Base-by-base conservation (phyloP, 2,113 vertebrate genomes). In the Elaphurus davidianus region DNA sequence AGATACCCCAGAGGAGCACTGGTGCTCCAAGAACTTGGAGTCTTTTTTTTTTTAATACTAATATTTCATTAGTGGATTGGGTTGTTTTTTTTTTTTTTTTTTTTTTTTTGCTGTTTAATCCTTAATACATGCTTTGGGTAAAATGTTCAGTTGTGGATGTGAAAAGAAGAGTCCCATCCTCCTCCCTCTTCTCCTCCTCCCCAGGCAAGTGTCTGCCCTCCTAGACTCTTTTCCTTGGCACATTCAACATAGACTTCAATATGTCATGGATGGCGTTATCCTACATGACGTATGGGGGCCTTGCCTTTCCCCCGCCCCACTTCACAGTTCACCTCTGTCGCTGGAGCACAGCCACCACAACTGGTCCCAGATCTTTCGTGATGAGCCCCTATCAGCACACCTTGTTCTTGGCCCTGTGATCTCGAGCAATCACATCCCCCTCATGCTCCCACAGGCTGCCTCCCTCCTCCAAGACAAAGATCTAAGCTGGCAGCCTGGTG, bases 241-340 rank as follows among this genome's bases (percentile, higher is more conserved):
- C 17, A n/a, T 16, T 74, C 74, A 89, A 52, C 33, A 33, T 0
- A 23, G 74, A 57, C 33, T 57, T 47, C 2, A 0, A 1, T 62
- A 21, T 16, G 33, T 64, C 45, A 54, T 2, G 3, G 1, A 23
- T 2, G 67, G 43, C 0, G 0, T 60, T 36, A 47, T 28, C 27
- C 33, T 62, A 9, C 74, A 21, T 2, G n/a, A 40, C 1, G 3
- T 33, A 45, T 19, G 25, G 27, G n/a, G 30, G 4, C 11, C 76
- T 40, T 27, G 33, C 78, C 74, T 50, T 74, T 25, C 78, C 30
- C 54, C n/a, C 36, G 47, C 74, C 81, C 43, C 33, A 52, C 10
- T 3, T 23, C 0, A 5, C 60, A 36, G 4, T 17, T 60, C 33
- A 5, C 17, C 14, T 67, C 36, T 54, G 28, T 76, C n/a, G 1